Percentiles rank a stretch among this genome's conserved stretches.
phyloP scores from a whole-genome alignment of 2,797 vertebrate species.

The Mus spretus region DNA sequence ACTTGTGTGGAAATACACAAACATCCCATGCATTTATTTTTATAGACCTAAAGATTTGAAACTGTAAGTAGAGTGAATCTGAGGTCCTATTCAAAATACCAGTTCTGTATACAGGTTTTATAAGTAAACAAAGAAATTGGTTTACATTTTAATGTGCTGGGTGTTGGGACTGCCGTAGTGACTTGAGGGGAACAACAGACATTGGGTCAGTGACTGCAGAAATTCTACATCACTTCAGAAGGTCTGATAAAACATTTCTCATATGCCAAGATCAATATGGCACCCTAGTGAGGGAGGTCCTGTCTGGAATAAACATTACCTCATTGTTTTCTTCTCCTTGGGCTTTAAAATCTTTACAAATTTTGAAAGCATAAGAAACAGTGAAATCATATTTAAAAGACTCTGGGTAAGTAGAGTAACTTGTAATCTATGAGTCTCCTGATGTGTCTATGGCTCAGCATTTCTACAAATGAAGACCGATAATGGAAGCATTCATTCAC shows the following conservation, averaged over 20 bases:
- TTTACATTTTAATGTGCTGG: background rate
- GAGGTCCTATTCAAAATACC: background rate
- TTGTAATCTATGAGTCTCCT: fast-evolving
- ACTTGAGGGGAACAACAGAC: background rate
- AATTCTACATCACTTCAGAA: background rate
- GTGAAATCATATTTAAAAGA: background rate
- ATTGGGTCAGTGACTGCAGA: background rate
- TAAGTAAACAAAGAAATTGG: background rate
- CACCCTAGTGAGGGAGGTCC: background rate
- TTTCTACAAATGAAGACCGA: background rate
- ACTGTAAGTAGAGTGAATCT: background rate
- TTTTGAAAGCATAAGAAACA: background rate
- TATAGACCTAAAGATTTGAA: slow-evolving; percentile 5
- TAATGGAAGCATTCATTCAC: fast-evolving
- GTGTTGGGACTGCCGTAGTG: background rate
- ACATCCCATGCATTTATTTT: background rate
- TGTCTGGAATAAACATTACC: background rate
- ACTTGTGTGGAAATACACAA: background rate
- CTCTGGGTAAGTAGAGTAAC: background rate
- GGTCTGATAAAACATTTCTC: background rate
- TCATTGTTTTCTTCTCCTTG: background rate
- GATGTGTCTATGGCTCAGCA: too few species aligned
- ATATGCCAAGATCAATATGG: background rate
- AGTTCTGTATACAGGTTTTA: background rate
- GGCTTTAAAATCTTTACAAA: background rate